These are phyloP conservation scores for Sylvilagus bachmani DNA, from an alignment of 2,113 vertebrate species.

Conservation along the genomic window DNA sequence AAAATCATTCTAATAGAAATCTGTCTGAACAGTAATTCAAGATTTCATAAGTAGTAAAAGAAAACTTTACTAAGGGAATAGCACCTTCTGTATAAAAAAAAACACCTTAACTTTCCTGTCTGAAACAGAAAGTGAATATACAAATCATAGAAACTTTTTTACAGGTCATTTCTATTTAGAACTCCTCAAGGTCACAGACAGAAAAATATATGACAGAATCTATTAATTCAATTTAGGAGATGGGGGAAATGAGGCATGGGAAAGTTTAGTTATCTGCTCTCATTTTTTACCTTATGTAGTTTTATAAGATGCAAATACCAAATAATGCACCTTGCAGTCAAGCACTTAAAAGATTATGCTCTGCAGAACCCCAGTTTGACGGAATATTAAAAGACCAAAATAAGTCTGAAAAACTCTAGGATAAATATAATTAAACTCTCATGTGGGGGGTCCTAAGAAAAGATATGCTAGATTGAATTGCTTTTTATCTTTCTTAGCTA, in stretches of 20 bases:
- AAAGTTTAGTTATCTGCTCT: constrained; percentile 64
- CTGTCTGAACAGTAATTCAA: background rate
- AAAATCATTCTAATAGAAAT: constrained; percentile 2
- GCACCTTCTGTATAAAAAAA: background rate
- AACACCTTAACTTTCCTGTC: background rate
- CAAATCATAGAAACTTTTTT: constrained; percentile 47
- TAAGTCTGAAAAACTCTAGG: constrained; percentile 67
- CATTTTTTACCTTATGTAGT: constrained; percentile 74
- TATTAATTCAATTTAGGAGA: constrained; percentile 76
- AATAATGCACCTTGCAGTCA: constrained; percentile 68
- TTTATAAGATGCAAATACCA: constrained; percentile 79
- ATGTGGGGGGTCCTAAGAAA: constrained; percentile 54
- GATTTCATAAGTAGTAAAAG: background rate
- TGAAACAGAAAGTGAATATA: constrained; percentile 49
- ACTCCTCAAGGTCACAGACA: constrained; percentile 72
- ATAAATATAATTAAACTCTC: constrained; percentile 73
- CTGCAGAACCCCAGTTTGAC: constrained; percentile 49
- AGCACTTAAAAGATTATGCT: constrained; percentile 63
- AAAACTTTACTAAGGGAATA: background rate
- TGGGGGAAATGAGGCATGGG: constrained; percentile 73
- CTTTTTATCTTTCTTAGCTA: constrained; percentile 55
- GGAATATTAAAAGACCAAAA: constrained; percentile 62
- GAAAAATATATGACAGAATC: constrained; percentile 67
- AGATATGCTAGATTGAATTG: constrained; percentile 60
- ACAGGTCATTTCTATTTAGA: constrained; percentile 48